phyloP scores from a whole-genome alignment of 2,113 vertebrate genomes.

The Opisthocomus hoazin region DNA sequence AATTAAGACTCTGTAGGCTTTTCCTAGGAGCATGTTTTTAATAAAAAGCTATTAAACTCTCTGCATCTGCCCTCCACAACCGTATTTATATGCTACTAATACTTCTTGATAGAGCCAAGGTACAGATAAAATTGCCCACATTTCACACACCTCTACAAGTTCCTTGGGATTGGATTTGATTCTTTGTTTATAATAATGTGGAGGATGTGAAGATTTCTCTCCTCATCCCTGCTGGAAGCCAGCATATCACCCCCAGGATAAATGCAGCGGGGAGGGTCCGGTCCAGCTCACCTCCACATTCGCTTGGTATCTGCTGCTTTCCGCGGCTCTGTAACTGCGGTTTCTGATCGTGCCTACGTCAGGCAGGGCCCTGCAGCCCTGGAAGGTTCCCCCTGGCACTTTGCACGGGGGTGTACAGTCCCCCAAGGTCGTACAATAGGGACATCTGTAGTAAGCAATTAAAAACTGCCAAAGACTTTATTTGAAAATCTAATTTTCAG shows the following conservation, averaged over 20 bases:
- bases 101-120: not conserved
- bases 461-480: not conserved
- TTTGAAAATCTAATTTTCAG: conserved; percentile 6
- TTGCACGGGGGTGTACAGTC: not conserved
- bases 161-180: not conserved
- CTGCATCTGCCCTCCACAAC: not conserved
- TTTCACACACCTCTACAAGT: not conserved
- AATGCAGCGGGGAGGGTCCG: not conserved
- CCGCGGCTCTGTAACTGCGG: not conserved
- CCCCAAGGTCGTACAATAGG: not conserved
- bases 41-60: not conserved
- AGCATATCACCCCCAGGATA: rapidly evolving
- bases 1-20: not conserved
- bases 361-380: not conserved
- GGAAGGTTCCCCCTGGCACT: not conserved
- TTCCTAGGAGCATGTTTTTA: not conserved
- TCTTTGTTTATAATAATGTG: not conserved
- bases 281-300: not conserved
- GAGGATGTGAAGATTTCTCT: not conserved
- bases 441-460: not conserved
- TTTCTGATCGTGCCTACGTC: not conserved
- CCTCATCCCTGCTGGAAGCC: not conserved
- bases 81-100: not conserved
- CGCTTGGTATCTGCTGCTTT: not conserved
- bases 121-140: not conserved